phyloP scores from a whole-genome alignment of 2,113 vertebrate genomes.

The Plotosus lineatus region DNA sequence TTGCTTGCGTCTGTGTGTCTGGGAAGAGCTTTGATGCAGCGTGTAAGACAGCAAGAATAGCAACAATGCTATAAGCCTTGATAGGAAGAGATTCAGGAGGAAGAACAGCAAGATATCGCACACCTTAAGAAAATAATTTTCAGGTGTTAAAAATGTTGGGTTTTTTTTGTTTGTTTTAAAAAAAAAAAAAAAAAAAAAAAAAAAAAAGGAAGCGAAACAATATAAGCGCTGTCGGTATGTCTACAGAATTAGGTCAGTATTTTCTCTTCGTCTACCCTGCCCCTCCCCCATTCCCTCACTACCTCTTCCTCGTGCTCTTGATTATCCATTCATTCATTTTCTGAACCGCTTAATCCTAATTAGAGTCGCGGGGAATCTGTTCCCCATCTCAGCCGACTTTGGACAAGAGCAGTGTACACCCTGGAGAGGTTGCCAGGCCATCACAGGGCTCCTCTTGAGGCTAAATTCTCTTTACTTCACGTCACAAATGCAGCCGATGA shows the following conservation, averaged over 20 bases:
- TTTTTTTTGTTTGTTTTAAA: no score
- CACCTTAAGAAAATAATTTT: conserved; percentile 41
- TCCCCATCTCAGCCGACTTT: no score
- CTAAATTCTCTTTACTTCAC: conserved; percentile 61
- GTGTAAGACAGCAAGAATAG: conserved; percentile 29
- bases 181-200: conserved; percentile 42
- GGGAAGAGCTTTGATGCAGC: conserved; percentile 2
- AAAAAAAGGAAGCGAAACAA: conserved; percentile 50
- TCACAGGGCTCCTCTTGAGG: no score
- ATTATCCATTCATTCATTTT: no score
- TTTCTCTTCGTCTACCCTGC: conserved; percentile 59
- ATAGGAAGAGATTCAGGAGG: conserved; percentile 38
- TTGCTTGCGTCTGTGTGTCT: conserved; percentile 25
- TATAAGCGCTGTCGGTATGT: conserved; percentile 67
- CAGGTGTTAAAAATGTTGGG: conserved; percentile 62
- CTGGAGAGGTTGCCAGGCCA: no score
- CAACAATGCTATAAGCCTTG: conserved; percentile 32
- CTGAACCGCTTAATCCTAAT: no score
- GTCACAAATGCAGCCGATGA: conserved; percentile 45
- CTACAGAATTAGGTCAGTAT: conserved; percentile 75
- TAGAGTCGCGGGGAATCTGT: no score
- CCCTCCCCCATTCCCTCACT: conserved; percentile 44
- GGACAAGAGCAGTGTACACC: no score
- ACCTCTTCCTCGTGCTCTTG: conserved; percentile 28
- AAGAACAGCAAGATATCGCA: conserved; percentile 24